Evolutionary conservation across 2,113 vertebrate species (phyloP).

Genomic region (Cricetomys ansorgei): DNA sequence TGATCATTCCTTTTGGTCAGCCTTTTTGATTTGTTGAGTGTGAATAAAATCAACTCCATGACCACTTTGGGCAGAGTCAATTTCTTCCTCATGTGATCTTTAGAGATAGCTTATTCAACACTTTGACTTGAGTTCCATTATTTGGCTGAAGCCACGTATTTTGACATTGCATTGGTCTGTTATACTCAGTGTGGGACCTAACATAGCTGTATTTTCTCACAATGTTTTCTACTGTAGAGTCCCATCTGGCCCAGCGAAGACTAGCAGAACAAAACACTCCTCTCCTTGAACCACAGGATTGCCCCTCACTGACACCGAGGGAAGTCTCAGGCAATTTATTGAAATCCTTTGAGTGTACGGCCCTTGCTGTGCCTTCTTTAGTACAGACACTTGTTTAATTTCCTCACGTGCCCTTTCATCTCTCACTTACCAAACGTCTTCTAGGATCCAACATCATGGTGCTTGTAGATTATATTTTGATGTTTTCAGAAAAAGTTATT

Average conservation of each 20-base stretch:
- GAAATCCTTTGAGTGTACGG: neutral
- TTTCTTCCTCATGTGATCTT: neutral
- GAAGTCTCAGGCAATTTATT: neutral
- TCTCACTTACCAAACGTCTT: neutral
- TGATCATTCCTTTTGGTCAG: neutral
- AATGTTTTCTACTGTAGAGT: neutral
- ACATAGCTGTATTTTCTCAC: neutral
- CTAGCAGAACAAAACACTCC: neutral
- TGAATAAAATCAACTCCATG: neutral
- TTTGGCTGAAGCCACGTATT: too few relatives aligned
- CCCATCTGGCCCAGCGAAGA: neutral
- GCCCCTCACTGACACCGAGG: neutral
- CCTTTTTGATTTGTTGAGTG: neutral
- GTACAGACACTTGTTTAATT: neutral
- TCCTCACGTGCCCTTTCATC: neutral
- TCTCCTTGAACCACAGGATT: neutral
- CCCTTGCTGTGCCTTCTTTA: neutral
- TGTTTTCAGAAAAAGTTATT: neutral
- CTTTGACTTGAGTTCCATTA: neutral
- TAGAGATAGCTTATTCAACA: neutral
- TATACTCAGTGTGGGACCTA: neutral
- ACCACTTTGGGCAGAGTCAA: neutral
- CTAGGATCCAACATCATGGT: neutral
- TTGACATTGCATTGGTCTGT: neutral
- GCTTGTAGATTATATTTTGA: neutral